Conservation (phyloP, 2,888 invertebrate genomes). For the Calameuta pallipes region DNA sequence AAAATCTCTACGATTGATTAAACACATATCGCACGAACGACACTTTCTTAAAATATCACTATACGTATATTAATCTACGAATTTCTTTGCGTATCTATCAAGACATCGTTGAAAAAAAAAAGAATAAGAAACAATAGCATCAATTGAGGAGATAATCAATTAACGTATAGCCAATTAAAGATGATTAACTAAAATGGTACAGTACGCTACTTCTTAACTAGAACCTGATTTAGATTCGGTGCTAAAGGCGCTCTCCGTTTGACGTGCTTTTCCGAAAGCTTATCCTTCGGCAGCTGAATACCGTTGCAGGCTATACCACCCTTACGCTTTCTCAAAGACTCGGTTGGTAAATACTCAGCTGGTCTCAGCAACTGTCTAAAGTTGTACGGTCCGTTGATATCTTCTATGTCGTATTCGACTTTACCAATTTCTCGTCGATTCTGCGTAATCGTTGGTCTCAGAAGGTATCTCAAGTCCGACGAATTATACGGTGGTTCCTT, state of each 20-base stretch:
- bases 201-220: conserved; percentile 1
- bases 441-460: conserved; percentile 46
- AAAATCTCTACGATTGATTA: neutral
- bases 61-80: neutral
- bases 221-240: conserved; percentile 45
- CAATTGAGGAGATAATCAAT: neutral
- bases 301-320: conserved; percentile 60
- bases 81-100: neutral
- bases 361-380: conserved; percentile 76
- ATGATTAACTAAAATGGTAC: neutral
- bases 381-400: conserved; percentile 75
- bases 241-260: conserved; percentile 57
- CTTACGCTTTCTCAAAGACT: conserved; percentile 75
- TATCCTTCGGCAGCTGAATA: conserved; percentile 38
- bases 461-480: conserved; percentile 46
- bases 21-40: neutral
- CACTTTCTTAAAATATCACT: neutral
- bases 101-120: neutral
- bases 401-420: conserved; percentile 67
- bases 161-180: neutral
- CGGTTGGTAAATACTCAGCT: conserved; percentile 75
- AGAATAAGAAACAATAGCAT: neutral
- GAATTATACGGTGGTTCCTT: conserved; percentile 32
- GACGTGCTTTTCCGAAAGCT: conserved; percentile 50
- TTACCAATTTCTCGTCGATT: conserved; percentile 40